Conservation (phyloP, 1,140 invertebrate species). For the Lucilia cuprina region DNA sequence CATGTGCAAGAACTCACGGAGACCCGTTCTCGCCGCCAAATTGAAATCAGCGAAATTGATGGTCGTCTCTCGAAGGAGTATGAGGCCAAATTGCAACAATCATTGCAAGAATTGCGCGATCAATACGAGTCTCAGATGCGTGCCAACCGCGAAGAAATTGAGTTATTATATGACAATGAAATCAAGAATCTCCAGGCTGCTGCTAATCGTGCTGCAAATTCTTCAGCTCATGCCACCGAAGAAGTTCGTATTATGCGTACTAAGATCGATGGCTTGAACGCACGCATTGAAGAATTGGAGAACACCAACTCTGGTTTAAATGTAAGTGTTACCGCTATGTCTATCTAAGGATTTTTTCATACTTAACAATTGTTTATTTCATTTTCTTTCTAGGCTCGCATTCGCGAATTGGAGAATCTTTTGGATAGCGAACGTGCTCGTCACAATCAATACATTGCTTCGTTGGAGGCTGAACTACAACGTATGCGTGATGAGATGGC, state of each 20-base stretch:
- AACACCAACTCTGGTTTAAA: conserved; percentile 72
- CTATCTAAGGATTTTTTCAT: not conserved
- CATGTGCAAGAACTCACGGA: conserved; percentile 88
- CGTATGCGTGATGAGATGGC: conserved; percentile 85
- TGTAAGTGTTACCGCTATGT: conserved; percentile 54
- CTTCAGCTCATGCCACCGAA: conserved; percentile 74
- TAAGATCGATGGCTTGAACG: conserved; percentile 77
- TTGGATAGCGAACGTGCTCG: conserved; percentile 78
- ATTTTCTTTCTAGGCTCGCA: conserved; percentile 63
- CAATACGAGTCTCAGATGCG: conserved; percentile 92
- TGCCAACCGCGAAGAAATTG: conserved; percentile 86
- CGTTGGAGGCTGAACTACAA: conserved; percentile 81
- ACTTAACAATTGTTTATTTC: not conserved
- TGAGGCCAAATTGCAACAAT: conserved; percentile 90
- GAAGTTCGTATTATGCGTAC: conserved; percentile 77
- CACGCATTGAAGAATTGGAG: conserved; percentile 79
- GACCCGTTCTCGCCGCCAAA: conserved; percentile 80
- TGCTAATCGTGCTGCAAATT: conserved; percentile 72
- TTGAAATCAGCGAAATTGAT: conserved; percentile 77
- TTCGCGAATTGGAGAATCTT: conserved; percentile 83
- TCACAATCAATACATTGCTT: conserved; percentile 77
- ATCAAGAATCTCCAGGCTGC: conserved; percentile 72
- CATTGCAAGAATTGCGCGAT: conserved; percentile 89
- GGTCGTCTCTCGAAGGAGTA: conserved; percentile 91
- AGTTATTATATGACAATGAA: conserved; percentile 84